Percentiles rank a stretch among this genome's conserved stretches.
These are phyloP conservation scores for Diarsia rubi DNA, from an alignment of 2,888 invertebrate species.

Conservation along the genomic window DNA sequence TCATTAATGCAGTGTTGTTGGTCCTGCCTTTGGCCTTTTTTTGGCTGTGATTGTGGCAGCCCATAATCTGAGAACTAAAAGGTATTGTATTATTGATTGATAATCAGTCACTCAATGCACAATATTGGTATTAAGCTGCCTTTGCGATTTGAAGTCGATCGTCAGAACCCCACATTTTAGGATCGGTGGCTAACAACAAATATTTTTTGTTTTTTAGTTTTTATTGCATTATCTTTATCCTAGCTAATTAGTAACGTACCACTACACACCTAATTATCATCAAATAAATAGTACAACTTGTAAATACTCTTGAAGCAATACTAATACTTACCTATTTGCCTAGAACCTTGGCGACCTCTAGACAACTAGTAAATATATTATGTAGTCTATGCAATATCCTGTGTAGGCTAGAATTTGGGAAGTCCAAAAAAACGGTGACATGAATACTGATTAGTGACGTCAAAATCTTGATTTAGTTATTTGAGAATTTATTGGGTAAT, in stretches of 20 bases:
- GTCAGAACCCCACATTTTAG: not conserved
- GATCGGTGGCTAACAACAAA: not conserved
- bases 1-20: not conserved
- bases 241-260: not conserved
- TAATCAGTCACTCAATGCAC: not conserved
- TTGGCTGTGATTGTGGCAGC: not conserved
- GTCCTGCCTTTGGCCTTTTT: not conserved
- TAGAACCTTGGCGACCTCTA: conserved; percentile 41
- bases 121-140: not conserved
- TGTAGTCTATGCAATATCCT: conserved; percentile 46
- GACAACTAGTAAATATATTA: conserved; percentile 41
- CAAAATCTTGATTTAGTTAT: conserved; percentile 1
- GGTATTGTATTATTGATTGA: not conserved
- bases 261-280: conserved; percentile 28
- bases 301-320: conserved; percentile 18
- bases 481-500: not conserved
- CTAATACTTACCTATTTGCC: conserved; percentile 29
- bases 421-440: conserved; percentile 26
- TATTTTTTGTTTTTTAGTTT: not conserved
- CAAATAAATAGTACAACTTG: conserved; percentile 29
- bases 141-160: not conserved
- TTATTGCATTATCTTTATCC: not conserved
- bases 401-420: conserved; percentile 45
- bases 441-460: conserved; percentile 24
- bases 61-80: not conserved